Conservation (phyloP, 2,888 invertebrate species). For the Pediacus dermestoides region DNA sequence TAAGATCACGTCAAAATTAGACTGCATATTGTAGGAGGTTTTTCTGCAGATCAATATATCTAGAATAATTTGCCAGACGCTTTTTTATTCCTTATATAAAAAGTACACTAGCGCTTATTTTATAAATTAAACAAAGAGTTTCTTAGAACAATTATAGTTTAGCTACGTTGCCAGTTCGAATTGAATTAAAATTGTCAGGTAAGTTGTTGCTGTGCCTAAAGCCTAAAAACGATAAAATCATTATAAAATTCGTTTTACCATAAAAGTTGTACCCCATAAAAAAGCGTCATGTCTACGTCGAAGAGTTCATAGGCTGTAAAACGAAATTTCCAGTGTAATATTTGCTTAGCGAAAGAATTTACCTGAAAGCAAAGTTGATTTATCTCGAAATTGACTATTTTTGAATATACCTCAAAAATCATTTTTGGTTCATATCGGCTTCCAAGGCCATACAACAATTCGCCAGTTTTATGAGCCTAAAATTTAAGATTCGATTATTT, state of each 20-base stretch:
- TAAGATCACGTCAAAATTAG: too few species aligned
- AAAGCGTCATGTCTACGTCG: background rate
- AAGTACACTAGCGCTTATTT: too few species aligned
- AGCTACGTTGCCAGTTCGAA: conserved; percentile 1
- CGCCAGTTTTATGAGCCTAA: background rate
- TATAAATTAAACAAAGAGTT: too few species aligned
- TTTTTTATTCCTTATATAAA: too few species aligned
- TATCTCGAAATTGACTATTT: background rate
- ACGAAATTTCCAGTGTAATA: background rate
- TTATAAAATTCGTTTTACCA: too few species aligned
- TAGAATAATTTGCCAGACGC: too few species aligned
- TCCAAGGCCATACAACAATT: background rate
- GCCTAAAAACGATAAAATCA: conserved; percentile 1
- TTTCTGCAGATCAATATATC: too few species aligned
- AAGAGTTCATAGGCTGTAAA: background rate
- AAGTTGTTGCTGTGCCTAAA: background rate
- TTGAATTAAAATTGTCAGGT: conserved; percentile 3
- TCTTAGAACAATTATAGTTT: too few species aligned
- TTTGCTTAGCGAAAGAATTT: conserved; percentile 2
- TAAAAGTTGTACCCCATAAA: conserved; percentile 3
- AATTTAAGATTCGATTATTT: background rate
- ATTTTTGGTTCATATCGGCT: background rate
- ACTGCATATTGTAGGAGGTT: too few species aligned
- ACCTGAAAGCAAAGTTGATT: background rate
- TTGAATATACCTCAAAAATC: background rate